Evolutionary conservation across 2,113 vertebrate genomes (phyloP).

Genomic region (Neoarius graeffei): DNA sequence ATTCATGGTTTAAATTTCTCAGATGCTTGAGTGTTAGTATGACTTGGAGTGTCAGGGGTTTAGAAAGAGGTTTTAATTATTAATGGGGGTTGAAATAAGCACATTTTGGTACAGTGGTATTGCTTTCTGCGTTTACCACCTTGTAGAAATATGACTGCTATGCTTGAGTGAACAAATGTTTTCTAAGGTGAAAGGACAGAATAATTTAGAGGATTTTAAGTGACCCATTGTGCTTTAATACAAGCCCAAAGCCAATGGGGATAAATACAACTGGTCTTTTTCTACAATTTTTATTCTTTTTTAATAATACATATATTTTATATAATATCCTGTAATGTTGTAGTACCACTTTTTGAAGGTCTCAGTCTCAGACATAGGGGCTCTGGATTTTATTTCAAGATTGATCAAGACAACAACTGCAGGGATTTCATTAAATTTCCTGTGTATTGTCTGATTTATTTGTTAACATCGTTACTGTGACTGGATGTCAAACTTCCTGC

Average conservation of each 20-base stretch:
- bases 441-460: too few species aligned
- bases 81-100: constrained; percentile 34
- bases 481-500: too few species aligned
- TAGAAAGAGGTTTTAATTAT: constrained; percentile 39
- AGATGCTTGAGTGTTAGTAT: background rate
- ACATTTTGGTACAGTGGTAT: constrained; percentile 17
- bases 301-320: background rate
- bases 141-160: constrained; percentile 32
- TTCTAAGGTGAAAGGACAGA: constrained; percentile 12
- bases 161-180: constrained; percentile 21
- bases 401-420: too few species aligned
- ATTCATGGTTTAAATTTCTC: constrained; percentile 9
- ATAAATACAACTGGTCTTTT: background rate
- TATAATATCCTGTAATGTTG: background rate
- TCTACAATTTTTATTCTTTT: background rate
- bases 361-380: too few species aligned
- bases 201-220: constrained; percentile 13
- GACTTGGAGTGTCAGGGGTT: background rate
- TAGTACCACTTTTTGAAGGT: too few species aligned
- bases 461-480: too few species aligned
- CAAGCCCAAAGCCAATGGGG: background rate
- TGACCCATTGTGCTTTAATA: constrained; percentile 13
- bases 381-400: too few species aligned
- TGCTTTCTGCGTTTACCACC: constrained; percentile 30
- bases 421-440: too few species aligned